Evolutionary conservation across 1,140 invertebrate genomes (phyloP).

Genomic region (Ericerus pela): DNA sequence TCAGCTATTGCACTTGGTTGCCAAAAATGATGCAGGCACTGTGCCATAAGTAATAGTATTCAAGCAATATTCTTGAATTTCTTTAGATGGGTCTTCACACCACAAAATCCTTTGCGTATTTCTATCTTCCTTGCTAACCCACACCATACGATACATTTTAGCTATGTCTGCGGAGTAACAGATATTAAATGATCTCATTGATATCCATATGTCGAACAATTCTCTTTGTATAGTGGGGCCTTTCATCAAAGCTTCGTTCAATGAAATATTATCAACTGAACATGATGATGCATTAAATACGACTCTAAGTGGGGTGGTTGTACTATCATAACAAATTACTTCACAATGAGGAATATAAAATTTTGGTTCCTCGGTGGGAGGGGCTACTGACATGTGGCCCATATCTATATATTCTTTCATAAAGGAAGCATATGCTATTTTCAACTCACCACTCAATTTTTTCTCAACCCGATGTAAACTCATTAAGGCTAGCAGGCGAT

Average conservation of each 20-base stretch:
- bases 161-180: slow-evolving; percentile 27
- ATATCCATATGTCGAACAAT: slow-evolving; percentile 22
- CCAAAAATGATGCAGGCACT: slow-evolving; percentile 26
- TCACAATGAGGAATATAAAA: slow-evolving; percentile 25
- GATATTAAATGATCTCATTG: slow-evolving; percentile 17
- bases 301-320: slow-evolving; percentile 22
- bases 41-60: slow-evolving; percentile 28
- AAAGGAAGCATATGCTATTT: background rate
- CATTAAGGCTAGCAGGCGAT: background rate
- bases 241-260: slow-evolving; percentile 14
- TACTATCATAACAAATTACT: slow-evolving; percentile 23
- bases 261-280: background rate
- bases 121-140: slow-evolving; percentile 20
- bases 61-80: slow-evolving; percentile 24
- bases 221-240: slow-evolving; percentile 20
- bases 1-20: slow-evolving; percentile 20
- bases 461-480: background rate
- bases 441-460: background rate
- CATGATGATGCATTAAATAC: slow-evolving; percentile 24
- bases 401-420: slow-evolving; percentile 1
- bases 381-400: slow-evolving; percentile 1
- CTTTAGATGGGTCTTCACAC: no score
- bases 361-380: background rate
- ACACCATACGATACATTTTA: slow-evolving; percentile 31
- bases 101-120: slow-evolving; percentile 22